A percentile compares a stretch with the other conserved stretches of the same genome.
Conservation (phyloP, 2,797 vertebrate species). For the Esox lucius region DNA sequence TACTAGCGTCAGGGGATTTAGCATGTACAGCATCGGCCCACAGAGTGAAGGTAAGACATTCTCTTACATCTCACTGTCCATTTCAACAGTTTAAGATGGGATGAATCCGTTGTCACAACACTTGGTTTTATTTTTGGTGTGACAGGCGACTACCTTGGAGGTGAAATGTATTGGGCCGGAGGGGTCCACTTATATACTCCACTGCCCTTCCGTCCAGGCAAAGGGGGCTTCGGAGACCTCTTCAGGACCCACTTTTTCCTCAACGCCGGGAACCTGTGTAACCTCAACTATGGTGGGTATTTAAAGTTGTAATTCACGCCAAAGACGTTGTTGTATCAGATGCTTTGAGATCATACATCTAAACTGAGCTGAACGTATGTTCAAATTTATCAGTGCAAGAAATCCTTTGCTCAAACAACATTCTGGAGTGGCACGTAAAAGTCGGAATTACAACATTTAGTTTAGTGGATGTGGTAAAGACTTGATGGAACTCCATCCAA, state of each 20-base stretch:
- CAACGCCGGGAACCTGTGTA: constrained; percentile 96
- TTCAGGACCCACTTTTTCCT: constrained; percentile 98
- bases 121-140: constrained; percentile 43
- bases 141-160: constrained; percentile 94
- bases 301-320: not conserved
- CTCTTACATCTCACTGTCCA: not conserved
- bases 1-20: constrained; percentile 95
- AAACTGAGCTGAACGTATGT: too few species aligned
- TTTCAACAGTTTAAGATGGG: not conserved
- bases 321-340: not conserved
- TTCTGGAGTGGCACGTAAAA: too few species aligned
- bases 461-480: too few species aligned
- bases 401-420: too few species aligned
- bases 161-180: constrained; percentile 94
- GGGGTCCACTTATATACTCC: constrained; percentile 94
- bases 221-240: constrained; percentile 91
- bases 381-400: too few species aligned
- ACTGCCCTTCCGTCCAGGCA: constrained; percentile 91
- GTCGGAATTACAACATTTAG: too few species aligned
- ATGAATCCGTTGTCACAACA: not conserved
- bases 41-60: constrained; percentile 89
- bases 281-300: constrained; percentile 90
- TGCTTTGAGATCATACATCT: too few species aligned
- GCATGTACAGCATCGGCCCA: constrained; percentile 98
- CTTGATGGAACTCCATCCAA: too few species aligned